These are phyloP conservation scores for Solea solea DNA, from an alignment of 2,113 vertebrate species.

Conservation along the genomic window DNA sequence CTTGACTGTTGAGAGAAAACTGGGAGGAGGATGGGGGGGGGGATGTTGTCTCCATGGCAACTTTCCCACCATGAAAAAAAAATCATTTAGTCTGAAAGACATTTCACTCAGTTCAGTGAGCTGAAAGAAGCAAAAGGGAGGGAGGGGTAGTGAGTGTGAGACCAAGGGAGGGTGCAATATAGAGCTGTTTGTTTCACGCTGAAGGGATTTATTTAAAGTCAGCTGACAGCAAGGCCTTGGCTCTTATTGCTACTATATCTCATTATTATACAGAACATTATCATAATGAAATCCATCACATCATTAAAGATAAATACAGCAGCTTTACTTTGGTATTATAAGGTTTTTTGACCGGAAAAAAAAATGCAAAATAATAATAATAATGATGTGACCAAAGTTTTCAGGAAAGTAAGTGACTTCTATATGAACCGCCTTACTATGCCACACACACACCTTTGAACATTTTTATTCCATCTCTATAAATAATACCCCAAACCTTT, in stretches of 20 bases:
- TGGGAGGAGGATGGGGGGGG: conserved; percentile 17
- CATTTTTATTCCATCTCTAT: conserved; percentile 46
- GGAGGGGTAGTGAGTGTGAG: conserved; percentile 45
- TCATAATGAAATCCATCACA: conserved; percentile 42
- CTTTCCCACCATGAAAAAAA: conserved; percentile 78
- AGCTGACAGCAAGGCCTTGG: conserved; percentile 53
- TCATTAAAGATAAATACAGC: conserved; percentile 46
- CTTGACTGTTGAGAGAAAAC: conserved; percentile 49
- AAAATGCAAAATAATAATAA: too few relatives aligned
- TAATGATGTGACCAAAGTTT: too few relatives aligned
- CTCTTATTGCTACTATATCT: conserved; percentile 52
- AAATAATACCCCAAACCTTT: conserved; percentile 63
- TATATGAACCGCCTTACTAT: conserved; percentile 22
- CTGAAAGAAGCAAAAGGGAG: conserved; percentile 72
- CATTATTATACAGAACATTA: conserved; percentile 48
- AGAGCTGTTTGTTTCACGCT: conserved; percentile 53
- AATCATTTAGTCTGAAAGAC: conserved; percentile 82
- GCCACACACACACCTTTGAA: conserved; percentile 32
- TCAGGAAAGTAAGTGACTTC: conserved; percentile 1
- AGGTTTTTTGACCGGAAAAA: too few relatives aligned
- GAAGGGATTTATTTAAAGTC: conserved; percentile 49
- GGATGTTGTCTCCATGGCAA: conserved; percentile 80
- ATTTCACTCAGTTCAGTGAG: conserved; percentile 83
- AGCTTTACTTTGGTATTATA: conserved; percentile 20
- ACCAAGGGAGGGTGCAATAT: conserved; percentile 39